A percentile compares a stretch with the other conserved stretches of the same genome.
Evolutionary conservation across 2,888 invertebrate genomes (phyloP).

Genomic region (Oasisia sp.): DNA sequence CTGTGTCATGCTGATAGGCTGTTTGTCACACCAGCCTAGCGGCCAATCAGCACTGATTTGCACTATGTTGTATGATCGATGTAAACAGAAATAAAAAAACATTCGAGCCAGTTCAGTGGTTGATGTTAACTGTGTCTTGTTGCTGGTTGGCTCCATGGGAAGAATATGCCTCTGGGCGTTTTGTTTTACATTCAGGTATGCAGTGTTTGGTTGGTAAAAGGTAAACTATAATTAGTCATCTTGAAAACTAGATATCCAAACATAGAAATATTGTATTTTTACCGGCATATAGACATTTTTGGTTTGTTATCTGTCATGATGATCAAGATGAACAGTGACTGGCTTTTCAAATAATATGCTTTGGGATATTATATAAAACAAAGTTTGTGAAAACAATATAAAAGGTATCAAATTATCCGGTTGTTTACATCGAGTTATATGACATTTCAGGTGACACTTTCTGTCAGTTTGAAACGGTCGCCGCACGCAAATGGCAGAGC

Average conservation of each 20-base stretch:
- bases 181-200: neutral
- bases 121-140: neutral
- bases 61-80: neutral
- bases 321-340: neutral
- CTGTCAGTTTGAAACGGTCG: neutral
- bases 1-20: neutral
- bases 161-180: neutral
- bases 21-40: neutral
- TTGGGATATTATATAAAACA: neutral
- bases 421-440: neutral
- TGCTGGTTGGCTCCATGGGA: neutral
- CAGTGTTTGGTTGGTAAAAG: neutral
- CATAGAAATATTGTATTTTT: neutral
- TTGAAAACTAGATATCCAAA: neutral
- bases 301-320: neutral
- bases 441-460: neutral
- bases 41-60: neutral
- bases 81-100: neutral
- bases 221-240: neutral
- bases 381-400: neutral
- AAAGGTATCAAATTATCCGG: neutral
- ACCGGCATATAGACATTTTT: neutral
- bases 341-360: neutral
- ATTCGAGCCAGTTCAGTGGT: neutral
- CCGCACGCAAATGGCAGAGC: neutral